These are phyloP conservation scores for Drosophila orosa DNA, from an alignment of 1,140 invertebrate genomes.

Conservation along the genomic window DNA sequence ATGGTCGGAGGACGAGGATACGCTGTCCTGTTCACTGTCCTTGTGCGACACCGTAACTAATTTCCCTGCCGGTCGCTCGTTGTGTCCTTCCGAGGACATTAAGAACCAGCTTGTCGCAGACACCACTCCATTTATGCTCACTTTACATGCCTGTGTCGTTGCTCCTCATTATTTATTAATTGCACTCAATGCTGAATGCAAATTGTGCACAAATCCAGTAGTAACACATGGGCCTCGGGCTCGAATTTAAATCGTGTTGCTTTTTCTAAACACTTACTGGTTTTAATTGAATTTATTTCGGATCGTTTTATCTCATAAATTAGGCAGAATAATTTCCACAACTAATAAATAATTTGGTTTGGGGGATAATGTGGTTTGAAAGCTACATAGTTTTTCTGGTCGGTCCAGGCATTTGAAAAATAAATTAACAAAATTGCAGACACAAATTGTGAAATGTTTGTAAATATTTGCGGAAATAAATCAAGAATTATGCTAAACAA, in stretches of 20 bases:
- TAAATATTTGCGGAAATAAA: constrained; percentile 31
- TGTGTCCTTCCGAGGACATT: constrained; percentile 33
- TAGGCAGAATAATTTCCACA: constrained; percentile 31
- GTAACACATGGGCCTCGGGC: neutral
- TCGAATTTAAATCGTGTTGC: constrained; percentile 7
- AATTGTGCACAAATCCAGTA: constrained; percentile 19
- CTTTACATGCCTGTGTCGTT: constrained; percentile 7
- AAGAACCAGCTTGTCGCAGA: constrained; percentile 29
- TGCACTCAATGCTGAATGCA: constrained; percentile 45
- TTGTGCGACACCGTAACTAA: constrained; percentile 60
- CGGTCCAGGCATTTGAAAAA: neutral
- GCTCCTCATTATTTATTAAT: constrained; percentile 49
- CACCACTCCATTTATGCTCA: constrained; percentile 18
- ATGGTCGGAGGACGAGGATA: constrained; percentile 7
- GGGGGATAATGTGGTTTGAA: constrained; percentile 16
- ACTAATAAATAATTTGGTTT: constrained; percentile 41
- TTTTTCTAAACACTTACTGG: constrained; percentile 10
- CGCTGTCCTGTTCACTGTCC: constrained; percentile 15
- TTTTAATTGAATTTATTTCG: constrained; percentile 29
- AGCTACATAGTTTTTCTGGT: neutral
- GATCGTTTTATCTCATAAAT: constrained; percentile 33
- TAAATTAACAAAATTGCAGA: constrained; percentile 17
- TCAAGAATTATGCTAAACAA: neutral
- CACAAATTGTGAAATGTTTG: constrained; percentile 2
- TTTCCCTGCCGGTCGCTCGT: constrained; percentile 50